Percentiles rank a stretch among this genome's conserved stretches.
Conservation (phyloP, 2,888 invertebrate genomes). For the Pammene fasciana region DNA sequence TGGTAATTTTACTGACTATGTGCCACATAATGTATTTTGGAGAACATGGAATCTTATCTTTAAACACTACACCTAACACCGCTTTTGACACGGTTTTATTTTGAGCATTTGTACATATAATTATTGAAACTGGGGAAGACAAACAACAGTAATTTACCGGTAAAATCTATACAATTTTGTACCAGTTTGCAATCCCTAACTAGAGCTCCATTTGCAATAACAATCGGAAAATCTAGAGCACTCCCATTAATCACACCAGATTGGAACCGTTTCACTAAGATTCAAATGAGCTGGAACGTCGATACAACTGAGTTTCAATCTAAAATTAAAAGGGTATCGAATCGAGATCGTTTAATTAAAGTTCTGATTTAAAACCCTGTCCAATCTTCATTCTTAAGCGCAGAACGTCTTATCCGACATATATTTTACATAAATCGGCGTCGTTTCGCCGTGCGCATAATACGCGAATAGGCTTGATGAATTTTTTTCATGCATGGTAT, state of each 20-base stretch:
- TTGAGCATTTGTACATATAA: too few relatives aligned
- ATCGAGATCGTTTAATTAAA: slow-evolving; percentile 40
- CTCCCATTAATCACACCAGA: slow-evolving; percentile 37
- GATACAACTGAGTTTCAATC: slow-evolving; percentile 36
- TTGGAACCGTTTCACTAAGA: slow-evolving; percentile 31
- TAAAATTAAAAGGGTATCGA: slow-evolving; percentile 41
- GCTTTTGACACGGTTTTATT: too few relatives aligned
- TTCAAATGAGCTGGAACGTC: slow-evolving; percentile 37
- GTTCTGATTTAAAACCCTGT: slow-evolving; percentile 36
- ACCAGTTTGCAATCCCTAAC: too few relatives aligned
- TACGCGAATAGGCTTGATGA: too few relatives aligned
- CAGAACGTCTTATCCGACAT: not conserved
- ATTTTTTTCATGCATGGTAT: too few relatives aligned
- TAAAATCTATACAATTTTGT: too few relatives aligned
- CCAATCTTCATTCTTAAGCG: not conserved
- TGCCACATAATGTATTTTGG: too few relatives aligned
- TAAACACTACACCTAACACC: too few relatives aligned
- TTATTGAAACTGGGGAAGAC: too few relatives aligned
- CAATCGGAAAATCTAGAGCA: slow-evolving; percentile 29
- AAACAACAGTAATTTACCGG: too few relatives aligned
- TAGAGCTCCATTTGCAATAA: slow-evolving; percentile 15
- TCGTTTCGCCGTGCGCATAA: not conserved
- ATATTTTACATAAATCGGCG: not conserved
- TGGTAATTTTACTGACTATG: too few relatives aligned
- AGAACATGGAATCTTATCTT: too few relatives aligned